phyloP scores from a whole-genome alignment of 23 tunicate genomes.

The Trididemnum clinides region DNA sequence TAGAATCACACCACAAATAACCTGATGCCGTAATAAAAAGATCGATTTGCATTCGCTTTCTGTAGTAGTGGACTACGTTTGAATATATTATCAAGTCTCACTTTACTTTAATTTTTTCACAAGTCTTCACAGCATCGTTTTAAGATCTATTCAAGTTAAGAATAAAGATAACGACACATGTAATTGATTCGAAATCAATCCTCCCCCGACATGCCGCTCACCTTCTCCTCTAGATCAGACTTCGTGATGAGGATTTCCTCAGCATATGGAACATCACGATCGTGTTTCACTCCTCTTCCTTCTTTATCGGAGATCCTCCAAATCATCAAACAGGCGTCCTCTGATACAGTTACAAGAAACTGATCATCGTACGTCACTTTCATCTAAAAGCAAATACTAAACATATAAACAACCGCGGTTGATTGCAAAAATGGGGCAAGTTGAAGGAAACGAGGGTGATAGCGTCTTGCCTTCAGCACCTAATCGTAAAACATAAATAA shows the following conservation, averaged over 20 bases:
- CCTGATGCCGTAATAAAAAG: too few relatives aligned
- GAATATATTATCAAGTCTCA: too few relatives aligned
- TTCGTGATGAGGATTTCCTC: conserved; percentile 98
- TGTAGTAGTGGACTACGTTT: too few relatives aligned
- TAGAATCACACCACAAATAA: too few relatives aligned
- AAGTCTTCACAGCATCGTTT: too few relatives aligned
- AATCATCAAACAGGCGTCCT: conserved; percentile 93
- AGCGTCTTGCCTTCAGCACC: not conserved
- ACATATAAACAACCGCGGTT: not conserved
- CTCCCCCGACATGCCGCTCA: too few relatives aligned
- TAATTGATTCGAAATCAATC: too few relatives aligned
- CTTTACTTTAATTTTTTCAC: too few relatives aligned
- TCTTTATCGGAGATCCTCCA: conserved; percentile 97
- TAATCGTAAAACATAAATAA: not conserved
- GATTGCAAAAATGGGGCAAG: not conserved
- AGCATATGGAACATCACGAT: conserved; percentile 86
- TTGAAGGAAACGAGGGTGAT: not conserved
- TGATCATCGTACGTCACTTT: conserved; percentile 93
- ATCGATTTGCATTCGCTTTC: too few relatives aligned
- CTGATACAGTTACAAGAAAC: conserved; percentile 91
- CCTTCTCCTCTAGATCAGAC: conserved; percentile 98
- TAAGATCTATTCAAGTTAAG: too few relatives aligned
- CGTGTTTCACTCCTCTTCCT: conserved; percentile 97
- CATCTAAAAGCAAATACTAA: conserved; percentile 75
- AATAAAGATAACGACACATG: too few relatives aligned